phyloP scores from a whole-genome alignment of 1,140 invertebrate genomes.

The Orchestia grillus region DNA sequence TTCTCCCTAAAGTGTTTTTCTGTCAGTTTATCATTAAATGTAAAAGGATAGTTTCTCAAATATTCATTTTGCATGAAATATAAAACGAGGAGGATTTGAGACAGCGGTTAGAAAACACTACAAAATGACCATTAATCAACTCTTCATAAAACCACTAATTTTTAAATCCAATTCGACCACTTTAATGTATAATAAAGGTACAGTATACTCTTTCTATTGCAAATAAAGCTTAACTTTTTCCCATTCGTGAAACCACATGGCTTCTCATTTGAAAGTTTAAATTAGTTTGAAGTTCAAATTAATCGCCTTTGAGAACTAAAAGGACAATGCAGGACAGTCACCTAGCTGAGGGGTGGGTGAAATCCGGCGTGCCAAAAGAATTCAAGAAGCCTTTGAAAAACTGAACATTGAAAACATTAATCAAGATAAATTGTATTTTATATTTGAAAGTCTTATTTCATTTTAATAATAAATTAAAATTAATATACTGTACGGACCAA shows the following conservation, averaged over 20 bases:
- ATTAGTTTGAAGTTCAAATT: background rate
- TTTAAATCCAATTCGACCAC: background rate
- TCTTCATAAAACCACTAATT: background rate
- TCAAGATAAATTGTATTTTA: too few species aligned
- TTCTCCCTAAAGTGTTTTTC: too few species aligned
- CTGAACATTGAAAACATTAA: too few species aligned
- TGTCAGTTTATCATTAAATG: too few species aligned
- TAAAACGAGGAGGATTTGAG: background rate
- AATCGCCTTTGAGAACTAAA: background rate
- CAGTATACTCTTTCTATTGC: background rate
- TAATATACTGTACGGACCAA: too few species aligned
- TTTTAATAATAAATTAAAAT: too few species aligned
- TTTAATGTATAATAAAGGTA: background rate
- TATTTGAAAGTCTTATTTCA: too few species aligned
- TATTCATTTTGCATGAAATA: too few species aligned
- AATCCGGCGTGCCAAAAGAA: too few species aligned
- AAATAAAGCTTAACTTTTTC: background rate
- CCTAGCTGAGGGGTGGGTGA: background rate
- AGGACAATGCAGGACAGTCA: background rate
- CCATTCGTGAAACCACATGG: background rate
- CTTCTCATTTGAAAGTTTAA: background rate
- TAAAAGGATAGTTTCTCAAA: too few species aligned
- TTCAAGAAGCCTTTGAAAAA: too few species aligned
- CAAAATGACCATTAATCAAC: background rate
- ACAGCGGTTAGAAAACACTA: background rate